Evolutionary conservation across 1,140 invertebrate genomes (phyloP), one percentile per base, ranked within the genome.

Genomic region (Vanessa atalanta): DNA sequence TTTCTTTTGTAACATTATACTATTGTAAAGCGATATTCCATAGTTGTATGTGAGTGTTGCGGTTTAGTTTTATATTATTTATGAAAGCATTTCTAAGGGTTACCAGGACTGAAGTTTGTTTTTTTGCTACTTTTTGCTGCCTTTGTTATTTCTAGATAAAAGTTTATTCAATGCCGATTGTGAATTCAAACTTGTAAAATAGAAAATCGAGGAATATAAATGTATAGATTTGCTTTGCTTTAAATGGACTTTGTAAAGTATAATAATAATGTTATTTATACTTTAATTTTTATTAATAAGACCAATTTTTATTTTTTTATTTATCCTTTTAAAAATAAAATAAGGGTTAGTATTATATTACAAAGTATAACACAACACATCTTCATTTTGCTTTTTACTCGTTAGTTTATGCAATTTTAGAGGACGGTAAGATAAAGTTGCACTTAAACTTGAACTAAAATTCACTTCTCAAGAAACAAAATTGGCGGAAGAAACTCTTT

Each of bases 11-110:
- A 60, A 60, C 14, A 26, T 13, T 26, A 60, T 60, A 60, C 9
- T 9, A 60, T 23, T 60, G 55, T n/a, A 60, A 60, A 60, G 23
- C 55, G 23, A 60, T 60, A 60, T 26, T 60, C 55, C 23, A 60
- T 60, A 26, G 20, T 60, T 16, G 8, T 6, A 60, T 26, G 55
- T 14, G 55, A 60, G 9, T 60, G 11, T 60, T 60, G 55, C 13
- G 55, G 20, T 26, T 26, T 26, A 5, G 3, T 15, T 53, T 11
- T 60, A 26, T 23, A 51, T 14, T 50, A 50, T 51, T 51, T 14
- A 51, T 51, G n/a, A 31, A 31, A 6, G 48, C 48, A 51, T n/a
- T 51, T 51, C 48, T n/a, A 51, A 51, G 48, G 48, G 48, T 51
- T 51, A 14, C 48, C 48, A 15, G 11, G 0, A n/a, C n/a, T 51